Evolutionary conservation across 1,140 invertebrate genomes (phyloP), one percentile per base, ranked within the genome.

Genomic region (Drosophila obscura): DNA sequence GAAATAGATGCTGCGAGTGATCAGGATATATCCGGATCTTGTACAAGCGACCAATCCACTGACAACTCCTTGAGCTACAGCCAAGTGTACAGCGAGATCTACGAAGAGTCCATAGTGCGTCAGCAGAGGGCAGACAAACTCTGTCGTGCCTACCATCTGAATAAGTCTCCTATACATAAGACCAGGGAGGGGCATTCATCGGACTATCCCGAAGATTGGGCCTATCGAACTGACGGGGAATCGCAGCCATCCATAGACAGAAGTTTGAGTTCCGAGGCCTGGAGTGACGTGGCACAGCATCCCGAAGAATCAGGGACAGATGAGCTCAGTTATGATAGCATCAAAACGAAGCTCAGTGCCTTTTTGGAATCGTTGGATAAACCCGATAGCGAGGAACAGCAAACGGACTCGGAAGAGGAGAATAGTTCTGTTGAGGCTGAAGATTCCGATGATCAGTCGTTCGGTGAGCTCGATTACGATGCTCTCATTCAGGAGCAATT

Each of bases 41-140:
- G 52, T n/a, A 19, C 4, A 19, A 59, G 53, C 45, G 16, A 22
- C 9, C 44, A 19, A 0, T 77, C 81, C 3, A 77, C 60, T 3
- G 82, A 87, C 7, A 51, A 61, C 7, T 84, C 81, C 0, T 74
- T 81, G 41, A 87, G 73, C 7, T 87, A 77, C 11, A 84, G 81
- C 45, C 67, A 84, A 41, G 67, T 84, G 4, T 87, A 81, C n/a
- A 87, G 82, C 44, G 81, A 85, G 56, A 74, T 84, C 13, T 71
- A 53, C 5, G 81, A 84, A 15, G 81, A 84, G 52, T 84, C 81
- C 0, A 73, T 31, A 16, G 50, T 48, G 4, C 77, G 80, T 7
- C 67, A 73, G 11, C 19, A 77, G 2, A 85, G 80, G 24, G 81
- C 81, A 0, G 67, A 80, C 6, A 45, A 45, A 3, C 71, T 62